These are phyloP conservation scores for Gallirallus australis DNA, from an alignment of 2,797 vertebrate genomes.

Conservation along the genomic window DNA sequence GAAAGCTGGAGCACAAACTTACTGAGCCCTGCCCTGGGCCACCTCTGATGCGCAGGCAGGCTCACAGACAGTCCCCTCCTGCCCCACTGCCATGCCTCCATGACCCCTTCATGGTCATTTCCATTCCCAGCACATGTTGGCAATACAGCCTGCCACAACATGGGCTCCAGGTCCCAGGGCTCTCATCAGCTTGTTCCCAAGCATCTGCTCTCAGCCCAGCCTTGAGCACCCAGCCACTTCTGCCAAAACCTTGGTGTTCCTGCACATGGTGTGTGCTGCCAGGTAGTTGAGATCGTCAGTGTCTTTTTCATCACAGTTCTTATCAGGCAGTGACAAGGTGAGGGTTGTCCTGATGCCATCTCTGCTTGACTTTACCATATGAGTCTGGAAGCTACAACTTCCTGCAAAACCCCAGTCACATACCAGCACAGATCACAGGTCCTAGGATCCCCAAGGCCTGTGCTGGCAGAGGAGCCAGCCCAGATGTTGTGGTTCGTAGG, in stretches of 20 bases:
- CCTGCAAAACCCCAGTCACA: neutral
- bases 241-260: neutral
- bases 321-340: neutral
- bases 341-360: neutral
- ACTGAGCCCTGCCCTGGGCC: fast-evolving
- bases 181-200: neutral
- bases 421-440: neutral
- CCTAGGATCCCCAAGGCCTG: neutral
- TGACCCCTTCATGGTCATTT: neutral
- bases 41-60: neutral
- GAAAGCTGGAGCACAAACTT: neutral
- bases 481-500: neutral
- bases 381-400: neutral
- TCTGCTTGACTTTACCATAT: neutral
- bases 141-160: neutral
- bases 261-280: neutral
- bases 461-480: neutral
- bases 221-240: neutral
- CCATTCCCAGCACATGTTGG: fast-evolving
- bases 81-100: neutral
- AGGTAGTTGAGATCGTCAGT: neutral
- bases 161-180: neutral
- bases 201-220: neutral
- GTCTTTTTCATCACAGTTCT: neutral
- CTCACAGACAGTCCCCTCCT: neutral